Evolutionary conservation across 2,888 invertebrate species (phyloP).

Genomic region (Caenorhabditis sinica): DNA sequence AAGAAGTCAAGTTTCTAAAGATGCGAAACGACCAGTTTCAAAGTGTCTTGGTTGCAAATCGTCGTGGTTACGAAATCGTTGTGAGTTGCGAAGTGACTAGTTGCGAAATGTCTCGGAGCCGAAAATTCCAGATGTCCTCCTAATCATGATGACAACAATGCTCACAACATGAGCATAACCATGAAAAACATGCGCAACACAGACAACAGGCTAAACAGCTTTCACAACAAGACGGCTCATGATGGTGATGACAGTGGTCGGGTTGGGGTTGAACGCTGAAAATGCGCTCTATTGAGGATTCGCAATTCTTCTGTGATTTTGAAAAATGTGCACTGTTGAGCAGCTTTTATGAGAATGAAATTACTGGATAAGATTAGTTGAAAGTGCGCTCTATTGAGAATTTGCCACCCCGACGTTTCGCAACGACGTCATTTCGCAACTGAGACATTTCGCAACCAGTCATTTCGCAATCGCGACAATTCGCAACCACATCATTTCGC

Average conservation of each 20-base stretch:
- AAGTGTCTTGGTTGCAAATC: too few relatives aligned
- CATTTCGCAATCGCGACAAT: too few relatives aligned
- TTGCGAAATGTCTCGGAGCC: too few relatives aligned
- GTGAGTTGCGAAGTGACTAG: too few relatives aligned
- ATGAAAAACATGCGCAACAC: conserved; percentile 37
- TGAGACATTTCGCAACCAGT: too few relatives aligned
- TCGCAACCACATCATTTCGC: too few relatives aligned
- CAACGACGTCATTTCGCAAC: too few relatives aligned
- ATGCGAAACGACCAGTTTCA: too few relatives aligned
- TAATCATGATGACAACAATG: neutral
- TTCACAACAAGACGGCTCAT: conserved; percentile 47
- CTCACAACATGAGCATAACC: conserved; percentile 4
- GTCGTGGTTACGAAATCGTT: too few relatives aligned
- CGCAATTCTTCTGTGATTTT: neutral
- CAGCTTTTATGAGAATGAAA: neutral
- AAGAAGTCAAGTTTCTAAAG: too few relatives aligned
- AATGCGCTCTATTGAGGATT: neutral
- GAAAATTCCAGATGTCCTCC: neutral
- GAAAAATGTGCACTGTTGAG: neutral
- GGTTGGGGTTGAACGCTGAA: conserved; percentile 51
- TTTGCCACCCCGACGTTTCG: too few relatives aligned
- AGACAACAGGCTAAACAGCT: conserved; percentile 36
- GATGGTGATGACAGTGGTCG: conserved; percentile 36
- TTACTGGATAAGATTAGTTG: neutral
- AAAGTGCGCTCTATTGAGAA: neutral